Evolutionary conservation across 30 jellyfish, hydroid and myxozoan species (phyloP), one percentile per base, ranked within the genome.

Genomic region (Cassiopea andromeda): DNA sequence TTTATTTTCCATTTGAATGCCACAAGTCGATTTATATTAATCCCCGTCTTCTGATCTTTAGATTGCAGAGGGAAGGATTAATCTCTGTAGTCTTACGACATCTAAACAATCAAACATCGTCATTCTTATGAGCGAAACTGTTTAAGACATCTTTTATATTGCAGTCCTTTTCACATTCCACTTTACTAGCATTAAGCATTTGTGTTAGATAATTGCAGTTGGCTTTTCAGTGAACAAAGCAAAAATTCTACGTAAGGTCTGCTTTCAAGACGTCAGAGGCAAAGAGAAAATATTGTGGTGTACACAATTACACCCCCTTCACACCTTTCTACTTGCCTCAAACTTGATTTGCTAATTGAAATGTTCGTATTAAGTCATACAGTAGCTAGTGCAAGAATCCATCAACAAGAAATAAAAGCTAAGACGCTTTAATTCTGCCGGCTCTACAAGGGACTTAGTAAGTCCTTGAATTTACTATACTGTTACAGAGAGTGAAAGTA

Each of bases 41-140:
- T 77, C 86, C 74, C 69, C 48, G 74, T 57, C 86, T 60, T 77
- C 70, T 77, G 86, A 77, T 38, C 86, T 57, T 12, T 48, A 18
- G 54, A 44, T 54, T 14, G 75, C 86, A 77, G 74, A 77, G 54
- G 57, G 59, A 77, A 77, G 50, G 86, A 77, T 77, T 77, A 77
- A 77, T 48, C 86, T 17, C 58, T 43, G 18, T 58, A 60, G 74
- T 77, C 74, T 77, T 77, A 13, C 54, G 79, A 70, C 79, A 27
- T 70, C 79, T 70, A 70, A 70, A 70, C 79, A 70, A 70, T 70
- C 50, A 54, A 70, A 16, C 27, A 2, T 70, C 54, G n/a, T 70
- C 50, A 70, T 70, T 70, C 49, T 70, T 27, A 14, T 43, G 15
- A 70, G 15, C 15, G 49, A n/a, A 16, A 70, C 79, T 12, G 79